phyloP scores from a whole-genome alignment of 2,797 vertebrate species.

The Trichosurus vulpecula region DNA sequence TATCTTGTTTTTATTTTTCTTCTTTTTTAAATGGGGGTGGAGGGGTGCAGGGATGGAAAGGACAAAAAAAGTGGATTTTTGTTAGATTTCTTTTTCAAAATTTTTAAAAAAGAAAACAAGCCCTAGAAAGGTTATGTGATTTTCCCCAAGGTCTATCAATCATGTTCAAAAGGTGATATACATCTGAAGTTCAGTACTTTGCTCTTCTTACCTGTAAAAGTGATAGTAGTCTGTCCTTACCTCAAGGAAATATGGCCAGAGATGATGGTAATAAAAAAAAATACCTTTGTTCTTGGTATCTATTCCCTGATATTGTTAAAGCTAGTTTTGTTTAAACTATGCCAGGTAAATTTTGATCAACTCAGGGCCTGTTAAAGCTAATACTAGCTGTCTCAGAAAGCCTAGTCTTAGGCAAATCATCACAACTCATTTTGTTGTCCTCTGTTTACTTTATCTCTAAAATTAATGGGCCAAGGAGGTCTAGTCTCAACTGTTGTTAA shows the following conservation, averaged over 20 bases:
- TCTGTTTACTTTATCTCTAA: not conserved
- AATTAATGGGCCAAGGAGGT: not conserved
- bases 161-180: not conserved
- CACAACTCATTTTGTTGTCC: not conserved
- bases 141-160: not conserved
- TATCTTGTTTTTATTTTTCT: not conserved
- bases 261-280: no score
- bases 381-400: not conserved
- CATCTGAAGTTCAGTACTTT: not conserved
- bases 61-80: not conserved
- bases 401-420: not conserved
- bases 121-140: not conserved
- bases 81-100: not conserved
- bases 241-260: not conserved
- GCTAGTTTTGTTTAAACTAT: not conserved
- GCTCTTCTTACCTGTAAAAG: not conserved
- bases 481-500: not conserved
- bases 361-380: not conserved
- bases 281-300: not conserved
- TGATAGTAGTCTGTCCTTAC: not conserved
- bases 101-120: not conserved
- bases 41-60: not conserved
- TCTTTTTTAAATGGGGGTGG: not conserved
- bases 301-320: not conserved
- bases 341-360: not conserved